Percentiles rank a stretch among this genome's conserved stretches.
phyloP scores from a whole-genome alignment of 2,888 invertebrate genomes.

The Brenthis ino region DNA sequence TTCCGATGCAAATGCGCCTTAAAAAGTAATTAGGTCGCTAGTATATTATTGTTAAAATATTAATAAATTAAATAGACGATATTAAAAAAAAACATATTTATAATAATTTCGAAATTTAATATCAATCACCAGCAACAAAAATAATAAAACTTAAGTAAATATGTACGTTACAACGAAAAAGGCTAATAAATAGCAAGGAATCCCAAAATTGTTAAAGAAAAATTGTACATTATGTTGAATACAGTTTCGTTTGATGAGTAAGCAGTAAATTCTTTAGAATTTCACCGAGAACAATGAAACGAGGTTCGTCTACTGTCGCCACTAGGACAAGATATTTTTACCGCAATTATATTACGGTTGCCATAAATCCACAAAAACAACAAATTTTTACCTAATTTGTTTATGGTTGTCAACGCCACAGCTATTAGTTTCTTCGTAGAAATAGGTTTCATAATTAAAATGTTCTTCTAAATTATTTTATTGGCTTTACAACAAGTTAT shows the following conservation, averaged over 20 bases:
- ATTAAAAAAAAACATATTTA: no score
- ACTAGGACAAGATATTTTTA: conserved; percentile 61
- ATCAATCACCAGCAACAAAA: no score
- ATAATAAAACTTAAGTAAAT: no score
- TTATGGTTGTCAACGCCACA: conserved; percentile 70
- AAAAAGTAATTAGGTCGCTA: no score
- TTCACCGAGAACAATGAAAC: conserved; percentile 61
- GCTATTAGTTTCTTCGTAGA: conserved; percentile 29
- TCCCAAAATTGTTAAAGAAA: background rate
- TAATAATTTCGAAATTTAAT: no score
- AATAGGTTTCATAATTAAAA: conserved; percentile 27
- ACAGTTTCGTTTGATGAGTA: conserved; percentile 12
- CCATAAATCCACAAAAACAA: conserved; percentile 67
- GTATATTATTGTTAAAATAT: no score
- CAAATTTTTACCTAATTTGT: conserved; percentile 53
- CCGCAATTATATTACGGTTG: conserved; percentile 70
- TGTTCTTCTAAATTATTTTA: conserved; percentile 22
- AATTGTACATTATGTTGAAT: conserved; percentile 2
- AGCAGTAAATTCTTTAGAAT: conserved; percentile 57
- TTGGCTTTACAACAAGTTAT: conserved; percentile 20
- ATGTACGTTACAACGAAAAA: no score
- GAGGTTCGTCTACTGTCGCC: conserved; percentile 50
- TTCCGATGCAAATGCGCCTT: no score
- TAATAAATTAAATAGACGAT: no score
- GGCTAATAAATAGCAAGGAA: no score